These are phyloP conservation scores for Cremastinae sp. DNA, from an alignment of 2,888 invertebrate genomes.

Conservation along the genomic window DNA sequence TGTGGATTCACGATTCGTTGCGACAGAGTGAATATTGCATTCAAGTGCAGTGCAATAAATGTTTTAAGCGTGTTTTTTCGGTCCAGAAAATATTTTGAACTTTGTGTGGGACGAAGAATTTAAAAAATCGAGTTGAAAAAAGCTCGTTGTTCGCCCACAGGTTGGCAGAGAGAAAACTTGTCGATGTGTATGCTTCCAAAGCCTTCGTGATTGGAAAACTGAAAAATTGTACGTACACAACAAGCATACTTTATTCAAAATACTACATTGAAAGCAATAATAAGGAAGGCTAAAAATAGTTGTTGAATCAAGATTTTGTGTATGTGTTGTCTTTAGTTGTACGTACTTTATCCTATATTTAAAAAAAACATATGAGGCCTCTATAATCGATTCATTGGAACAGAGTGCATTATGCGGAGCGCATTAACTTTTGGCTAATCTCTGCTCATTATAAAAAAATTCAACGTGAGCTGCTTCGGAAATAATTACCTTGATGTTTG, in stretches of 20 bases:
- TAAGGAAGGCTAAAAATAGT: background rate
- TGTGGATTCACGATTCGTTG: constrained; percentile 43
- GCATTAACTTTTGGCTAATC: too few relatives aligned
- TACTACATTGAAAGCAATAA: background rate
- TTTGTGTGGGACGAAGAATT: constrained; percentile 39
- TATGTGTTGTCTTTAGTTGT: background rate
- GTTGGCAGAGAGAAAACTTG: constrained; percentile 55
- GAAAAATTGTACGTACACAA: constrained; percentile 50
- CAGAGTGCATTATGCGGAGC: too few relatives aligned
- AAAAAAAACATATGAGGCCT: too few relatives aligned
- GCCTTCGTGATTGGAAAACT: constrained; percentile 19
- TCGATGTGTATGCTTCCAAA: constrained; percentile 40
- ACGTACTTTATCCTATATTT: too few relatives aligned
- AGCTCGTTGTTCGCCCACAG: constrained; percentile 62
- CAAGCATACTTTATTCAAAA: too few relatives aligned
- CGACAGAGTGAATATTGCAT: constrained; percentile 32
- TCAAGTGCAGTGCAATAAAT: constrained; percentile 70
- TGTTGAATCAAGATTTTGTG: background rate
- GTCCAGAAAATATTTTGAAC: constrained; percentile 51
- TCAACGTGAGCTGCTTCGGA: too few relatives aligned
- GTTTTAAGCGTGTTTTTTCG: constrained; percentile 66
- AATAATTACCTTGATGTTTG: too few relatives aligned
- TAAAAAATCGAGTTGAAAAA: constrained; percentile 59
- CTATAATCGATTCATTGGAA: too few relatives aligned
- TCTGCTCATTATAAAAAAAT: too few relatives aligned